These are phyloP conservation scores for Trichosurus vulpecula DNA, from an alignment of 2,797 vertebrate species.

Conservation along the genomic window DNA sequence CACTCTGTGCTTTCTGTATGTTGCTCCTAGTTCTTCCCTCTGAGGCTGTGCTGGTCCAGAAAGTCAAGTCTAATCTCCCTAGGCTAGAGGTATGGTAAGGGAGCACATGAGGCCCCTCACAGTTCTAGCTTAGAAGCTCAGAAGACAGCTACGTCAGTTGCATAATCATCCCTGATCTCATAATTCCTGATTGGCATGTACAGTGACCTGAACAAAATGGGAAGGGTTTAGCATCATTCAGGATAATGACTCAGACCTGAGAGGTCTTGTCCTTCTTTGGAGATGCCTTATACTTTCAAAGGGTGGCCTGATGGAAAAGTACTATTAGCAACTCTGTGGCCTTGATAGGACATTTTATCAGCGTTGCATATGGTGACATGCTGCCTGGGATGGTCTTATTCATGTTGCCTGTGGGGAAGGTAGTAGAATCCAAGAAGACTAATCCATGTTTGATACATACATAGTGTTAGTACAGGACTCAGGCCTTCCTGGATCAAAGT, in stretches of 20 bases:
- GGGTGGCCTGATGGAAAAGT: neutral
- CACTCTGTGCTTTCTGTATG: neutral
- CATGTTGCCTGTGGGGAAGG: neutral
- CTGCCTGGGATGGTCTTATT: neutral
- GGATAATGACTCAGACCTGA: neutral
- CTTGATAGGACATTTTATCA: neutral
- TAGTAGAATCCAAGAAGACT: neutral
- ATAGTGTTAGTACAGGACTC: neutral
- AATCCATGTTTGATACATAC: neutral
- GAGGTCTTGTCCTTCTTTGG: neutral
- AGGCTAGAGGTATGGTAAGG: neutral
- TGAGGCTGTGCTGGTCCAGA: neutral
- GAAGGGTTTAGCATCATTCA: neutral
- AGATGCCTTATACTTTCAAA: neutral
- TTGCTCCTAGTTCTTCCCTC: neutral
- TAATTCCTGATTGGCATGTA: neutral
- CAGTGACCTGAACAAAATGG: neutral
- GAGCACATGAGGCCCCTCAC: neutral
- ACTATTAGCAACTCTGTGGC: neutral
- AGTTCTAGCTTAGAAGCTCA: neutral
- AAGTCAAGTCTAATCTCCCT: neutral
- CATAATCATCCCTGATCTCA: neutral
- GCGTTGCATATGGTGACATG: neutral
- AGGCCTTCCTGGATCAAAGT: neutral
- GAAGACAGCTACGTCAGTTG: neutral